These are phyloP conservation scores for Cataglyphis hispanica DNA, from an alignment of 1,140 invertebrate species.

Conservation along the genomic window DNA sequence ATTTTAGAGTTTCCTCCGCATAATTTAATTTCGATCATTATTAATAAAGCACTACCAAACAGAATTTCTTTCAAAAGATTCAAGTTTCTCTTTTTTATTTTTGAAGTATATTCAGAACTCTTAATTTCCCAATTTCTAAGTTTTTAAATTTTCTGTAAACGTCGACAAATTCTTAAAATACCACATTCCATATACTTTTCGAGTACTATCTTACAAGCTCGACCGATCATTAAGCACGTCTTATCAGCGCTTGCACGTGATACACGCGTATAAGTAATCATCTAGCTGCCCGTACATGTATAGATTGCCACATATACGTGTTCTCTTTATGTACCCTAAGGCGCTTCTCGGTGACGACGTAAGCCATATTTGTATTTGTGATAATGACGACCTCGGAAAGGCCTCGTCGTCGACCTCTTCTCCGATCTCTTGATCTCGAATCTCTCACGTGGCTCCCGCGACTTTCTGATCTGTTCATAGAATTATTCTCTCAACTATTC, in stretches of 20 bases:
- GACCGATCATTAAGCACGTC: slow-evolving; percentile 16
- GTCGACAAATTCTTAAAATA: neutral
- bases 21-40: neutral
- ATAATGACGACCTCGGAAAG: slow-evolving; percentile 59
- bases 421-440: neutral
- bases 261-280: slow-evolving; percentile 12
- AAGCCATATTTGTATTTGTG: slow-evolving; percentile 60
- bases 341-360: slow-evolving; percentile 40
- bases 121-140: too few relatives aligned
- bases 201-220: slow-evolving; percentile 1
- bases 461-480: slow-evolving; percentile 4
- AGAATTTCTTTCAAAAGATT: neutral
- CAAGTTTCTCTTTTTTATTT: neutral
- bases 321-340: slow-evolving; percentile 37
- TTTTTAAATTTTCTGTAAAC: neutral
- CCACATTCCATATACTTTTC: neutral
- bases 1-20: neutral
- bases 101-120: neutral
- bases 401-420: slow-evolving; percentile 44
- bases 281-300: neutral
- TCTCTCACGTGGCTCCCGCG: neutral
- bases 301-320: slow-evolving; percentile 3
- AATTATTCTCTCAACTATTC: neutral
- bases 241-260: slow-evolving; percentile 31
- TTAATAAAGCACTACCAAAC: neutral